Conservation (phyloP, 2,888 invertebrate species). For the Zaprionus lineosus region DNA sequence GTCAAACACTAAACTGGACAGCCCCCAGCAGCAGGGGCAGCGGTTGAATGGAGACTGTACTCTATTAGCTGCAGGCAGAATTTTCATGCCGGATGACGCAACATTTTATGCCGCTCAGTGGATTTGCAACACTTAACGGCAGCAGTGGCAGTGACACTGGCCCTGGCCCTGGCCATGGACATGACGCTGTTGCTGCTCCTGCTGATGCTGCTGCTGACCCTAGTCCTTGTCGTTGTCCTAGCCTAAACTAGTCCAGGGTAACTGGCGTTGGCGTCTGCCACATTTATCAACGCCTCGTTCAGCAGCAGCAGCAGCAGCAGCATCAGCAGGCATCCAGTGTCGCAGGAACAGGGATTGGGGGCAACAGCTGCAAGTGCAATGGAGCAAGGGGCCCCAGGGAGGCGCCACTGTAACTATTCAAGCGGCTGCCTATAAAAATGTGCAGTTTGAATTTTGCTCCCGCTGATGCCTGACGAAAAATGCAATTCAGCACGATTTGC, state of each 20-base stretch:
- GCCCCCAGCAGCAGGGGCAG: not conserved
- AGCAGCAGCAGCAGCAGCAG: slow-evolving; percentile 15
- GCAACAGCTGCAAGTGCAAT: too few relatives aligned
- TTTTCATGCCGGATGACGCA: slow-evolving; percentile 65
- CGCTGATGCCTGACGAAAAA: slow-evolving; percentile 52
- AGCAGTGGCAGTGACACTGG: slow-evolving; percentile 34
- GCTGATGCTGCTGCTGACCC: not conserved
- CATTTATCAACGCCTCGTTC: slow-evolving; percentile 74
- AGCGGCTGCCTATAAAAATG: slow-evolving; percentile 56
- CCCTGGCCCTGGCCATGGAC: slow-evolving; percentile 35
- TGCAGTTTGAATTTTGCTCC: slow-evolving; percentile 52
- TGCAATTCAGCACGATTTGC: slow-evolving; percentile 75
- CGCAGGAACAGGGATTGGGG: not conserved
- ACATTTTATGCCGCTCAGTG: slow-evolving; percentile 76
- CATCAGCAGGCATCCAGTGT: slow-evolving; percentile 4
- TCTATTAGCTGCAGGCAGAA: slow-evolving; percentile 70
- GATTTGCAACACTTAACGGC: slow-evolving; percentile 73
- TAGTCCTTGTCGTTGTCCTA: not conserved
- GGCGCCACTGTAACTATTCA: slow-evolving; percentile 50
- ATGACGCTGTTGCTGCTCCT: not conserved
- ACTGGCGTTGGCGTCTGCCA: slow-evolving; percentile 52
- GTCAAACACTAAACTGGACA: slow-evolving; percentile 2
- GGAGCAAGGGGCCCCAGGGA: slow-evolving; percentile 2
- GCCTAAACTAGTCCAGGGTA: slow-evolving; percentile 14
- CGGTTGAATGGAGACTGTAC: slow-evolving; percentile 25